phyloP scores from a whole-genome alignment of 1,140 invertebrate genomes.

The Andrena cerasifolii region DNA sequence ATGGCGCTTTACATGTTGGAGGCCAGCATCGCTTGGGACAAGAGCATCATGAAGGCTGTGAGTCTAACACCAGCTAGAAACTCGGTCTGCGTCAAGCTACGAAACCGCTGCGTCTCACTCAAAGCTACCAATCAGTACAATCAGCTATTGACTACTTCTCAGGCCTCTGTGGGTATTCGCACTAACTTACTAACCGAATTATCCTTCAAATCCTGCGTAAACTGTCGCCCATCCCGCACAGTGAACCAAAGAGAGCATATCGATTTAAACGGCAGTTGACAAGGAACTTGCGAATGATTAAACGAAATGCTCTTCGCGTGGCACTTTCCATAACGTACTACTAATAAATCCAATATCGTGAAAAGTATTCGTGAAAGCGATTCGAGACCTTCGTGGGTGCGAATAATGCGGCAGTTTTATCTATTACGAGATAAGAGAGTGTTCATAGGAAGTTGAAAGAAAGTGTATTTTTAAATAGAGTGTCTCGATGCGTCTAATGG shows the following conservation, averaged over 20 bases:
- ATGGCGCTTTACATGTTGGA: slow-evolving; percentile 95
- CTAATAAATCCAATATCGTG: slow-evolving; percentile 5
- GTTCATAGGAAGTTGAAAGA: not conserved
- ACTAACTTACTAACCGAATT: slow-evolving; percentile 78
- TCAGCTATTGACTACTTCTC: slow-evolving; percentile 80
- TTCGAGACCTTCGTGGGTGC: slow-evolving; percentile 34
- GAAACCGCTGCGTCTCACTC: slow-evolving; percentile 80
- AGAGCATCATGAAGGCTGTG: slow-evolving; percentile 99
- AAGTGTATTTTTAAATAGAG: not conserved
- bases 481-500: slow-evolving; percentile 53
- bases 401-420: slow-evolving; percentile 52
- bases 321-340: slow-evolving; percentile 20
- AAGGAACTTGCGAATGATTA: not conserved
- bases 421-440: not conserved
- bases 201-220: slow-evolving; percentile 56
- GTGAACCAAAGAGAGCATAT: slow-evolving; percentile 60
- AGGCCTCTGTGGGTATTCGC: slow-evolving; percentile 81
- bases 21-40: slow-evolving; percentile 97
- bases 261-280: slow-evolving; percentile 29
- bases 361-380: slow-evolving; percentile 2
- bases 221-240: slow-evolving; percentile 42
- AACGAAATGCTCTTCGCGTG: slow-evolving; percentile 58
- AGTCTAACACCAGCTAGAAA: slow-evolving; percentile 84
- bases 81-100: slow-evolving; percentile 78
- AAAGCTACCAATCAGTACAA: slow-evolving; percentile 79